Base-by-base conservation (phyloP, 2,113 vertebrate species). In the Syngnathus typhle region DNA sequence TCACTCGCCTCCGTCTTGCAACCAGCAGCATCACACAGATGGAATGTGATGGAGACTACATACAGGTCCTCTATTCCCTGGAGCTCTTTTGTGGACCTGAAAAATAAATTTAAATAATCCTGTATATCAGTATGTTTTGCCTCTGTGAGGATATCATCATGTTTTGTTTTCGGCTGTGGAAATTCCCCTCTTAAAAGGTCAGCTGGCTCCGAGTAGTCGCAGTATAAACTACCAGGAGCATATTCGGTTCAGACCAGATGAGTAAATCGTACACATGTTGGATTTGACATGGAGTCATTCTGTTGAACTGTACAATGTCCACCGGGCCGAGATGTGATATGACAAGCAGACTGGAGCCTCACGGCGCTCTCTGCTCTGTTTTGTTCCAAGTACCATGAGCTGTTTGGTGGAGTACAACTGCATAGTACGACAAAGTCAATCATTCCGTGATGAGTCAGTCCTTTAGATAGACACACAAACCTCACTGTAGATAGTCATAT, bases 11-110 rank as follows among this genome's bases (percentile, higher is more conserved):
- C 47, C 32, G 18, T 60, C 21, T 23, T 67, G 86, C 88, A 91
- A 90, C 88, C 81, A 81, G 63, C 87, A 87, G 58, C 65, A 60
- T 82, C 70, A 72, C 68, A 84, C 79, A 78, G 85, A 84, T 85
- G 72, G 72, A 74, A 81, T 84, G 79, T 84, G 88, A 88, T 85
- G 64, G 78, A 88, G 82, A 15, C 44, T 23, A 23, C 13, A 46
- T 46, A 16, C 44, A 46, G 15, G 44, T 46, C 4, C 15, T 16
- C 5, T 43, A 11, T 43, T 11, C 41, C 1, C 13, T 16, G 5
- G 5, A 16, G 2, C 13, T 47, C 13, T 46, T 46, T 13, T 46
- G 12, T 5, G 49, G 8, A n/a, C 19, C n/a, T 52, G 49, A n/a
- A 21, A 52, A 51, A 18, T 32, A n/a, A 7, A 51, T 8, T 3